phyloP scores from a whole-genome alignment of 2,113 vertebrate genomes.

The Acanthisitta chloris region DNA sequence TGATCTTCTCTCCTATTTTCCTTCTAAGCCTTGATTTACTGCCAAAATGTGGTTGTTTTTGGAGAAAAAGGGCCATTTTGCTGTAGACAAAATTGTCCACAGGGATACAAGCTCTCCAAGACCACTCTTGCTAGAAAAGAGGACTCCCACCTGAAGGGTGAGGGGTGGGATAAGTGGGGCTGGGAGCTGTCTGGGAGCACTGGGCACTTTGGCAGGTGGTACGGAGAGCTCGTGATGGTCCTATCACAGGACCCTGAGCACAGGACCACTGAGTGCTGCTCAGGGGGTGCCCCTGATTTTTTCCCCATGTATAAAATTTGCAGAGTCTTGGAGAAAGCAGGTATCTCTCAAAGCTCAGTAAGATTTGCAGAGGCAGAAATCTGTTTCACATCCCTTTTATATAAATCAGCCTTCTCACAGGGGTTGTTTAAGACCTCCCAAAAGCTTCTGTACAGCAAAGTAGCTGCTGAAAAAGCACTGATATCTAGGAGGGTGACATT shows the following conservation, averaged over 20 bases:
- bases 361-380: not conserved
- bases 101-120: not conserved
- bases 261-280: not conserved
- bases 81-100: not conserved
- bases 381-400: not conserved
- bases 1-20: not conserved
- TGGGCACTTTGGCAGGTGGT: accelerated
- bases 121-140: not conserved
- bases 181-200: not conserved
- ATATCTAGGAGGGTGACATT: not conserved
- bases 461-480: not conserved
- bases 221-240: not conserved
- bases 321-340: not conserved
- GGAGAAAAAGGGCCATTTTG: not conserved
- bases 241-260: accelerated
- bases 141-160: not conserved
- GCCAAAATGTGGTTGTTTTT: not conserved
- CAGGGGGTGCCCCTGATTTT: not conserved
- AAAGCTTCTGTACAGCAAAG: not conserved
- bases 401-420: not conserved
- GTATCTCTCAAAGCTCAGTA: not conserved
- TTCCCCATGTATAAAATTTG: not conserved
- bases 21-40: not conserved
- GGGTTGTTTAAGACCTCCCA: not conserved
- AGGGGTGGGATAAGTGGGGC: not conserved